These are phyloP conservation scores for Calliscelio sp. DNA, from an alignment of 2,888 invertebrate species.

Conservation along the genomic window DNA sequence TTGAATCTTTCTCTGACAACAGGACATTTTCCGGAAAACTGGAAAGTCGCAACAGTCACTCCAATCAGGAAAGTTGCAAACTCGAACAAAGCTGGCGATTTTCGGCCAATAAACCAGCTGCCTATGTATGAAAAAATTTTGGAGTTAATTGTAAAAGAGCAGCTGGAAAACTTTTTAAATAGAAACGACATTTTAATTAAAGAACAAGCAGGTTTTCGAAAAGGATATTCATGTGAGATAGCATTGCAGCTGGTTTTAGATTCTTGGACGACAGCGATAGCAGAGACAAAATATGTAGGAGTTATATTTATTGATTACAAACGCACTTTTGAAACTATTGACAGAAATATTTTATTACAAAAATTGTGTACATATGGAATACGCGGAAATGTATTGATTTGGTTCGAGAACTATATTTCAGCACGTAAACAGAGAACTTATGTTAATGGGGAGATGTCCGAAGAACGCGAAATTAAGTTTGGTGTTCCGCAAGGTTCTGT, in stretches of 20 bases:
- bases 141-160: neutral
- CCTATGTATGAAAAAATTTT: neutral
- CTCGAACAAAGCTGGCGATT: slow-evolving; percentile 2
- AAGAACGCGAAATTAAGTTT: slow-evolving; percentile 10
- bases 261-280: neutral
- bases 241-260: neutral
- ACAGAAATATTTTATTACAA: neutral
- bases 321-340: slow-evolving; percentile 12
- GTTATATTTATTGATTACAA: slow-evolving; percentile 33
- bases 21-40: neutral
- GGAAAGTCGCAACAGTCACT: slow-evolving; percentile 1
- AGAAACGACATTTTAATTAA: neutral
- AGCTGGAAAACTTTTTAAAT: neutral
- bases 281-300: slow-evolving; percentile 22
- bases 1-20: slow-evolving; percentile 14
- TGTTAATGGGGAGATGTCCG: slow-evolving; percentile 29
- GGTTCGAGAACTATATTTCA: neutral
- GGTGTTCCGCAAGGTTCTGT: slow-evolving; percentile 27
- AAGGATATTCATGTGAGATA: neutral
- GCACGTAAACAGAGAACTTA: neutral
- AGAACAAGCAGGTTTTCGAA: neutral
- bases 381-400: neutral
- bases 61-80: neutral
- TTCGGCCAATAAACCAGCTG: slow-evolving; percentile 1
- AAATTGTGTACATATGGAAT: slow-evolving; percentile 16